These are phyloP conservation scores for Sebastes cheni DNA, from an alignment of 2,797 vertebrate species.

Conservation along the genomic window DNA sequence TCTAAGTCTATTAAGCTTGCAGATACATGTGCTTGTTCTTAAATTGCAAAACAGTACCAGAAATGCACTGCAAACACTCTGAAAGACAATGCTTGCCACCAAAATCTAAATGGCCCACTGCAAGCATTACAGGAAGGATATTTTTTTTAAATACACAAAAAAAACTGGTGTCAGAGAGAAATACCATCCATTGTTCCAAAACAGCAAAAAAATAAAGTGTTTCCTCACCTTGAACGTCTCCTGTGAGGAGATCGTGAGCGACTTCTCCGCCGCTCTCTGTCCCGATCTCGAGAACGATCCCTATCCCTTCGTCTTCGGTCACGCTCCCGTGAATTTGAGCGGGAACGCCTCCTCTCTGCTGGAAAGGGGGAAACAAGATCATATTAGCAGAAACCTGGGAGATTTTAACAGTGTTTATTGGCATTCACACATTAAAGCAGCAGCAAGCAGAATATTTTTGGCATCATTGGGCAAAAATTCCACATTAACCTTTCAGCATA, in stretches of 20 bases:
- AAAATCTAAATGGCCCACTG: not conserved
- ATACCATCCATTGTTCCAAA: not conserved
- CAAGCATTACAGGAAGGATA: not conserved
- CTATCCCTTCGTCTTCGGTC: conserved; percentile 88
- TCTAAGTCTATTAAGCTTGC: not conserved
- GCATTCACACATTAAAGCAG: not conserved
- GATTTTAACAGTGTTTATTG: not conserved
- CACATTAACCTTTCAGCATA: too few relatives aligned
- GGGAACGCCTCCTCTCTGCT: conserved; percentile 90
- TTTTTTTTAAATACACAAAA: not conserved
- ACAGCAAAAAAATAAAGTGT: too few relatives aligned
- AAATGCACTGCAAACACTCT: not conserved
- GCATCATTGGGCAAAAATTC: too few relatives aligned
- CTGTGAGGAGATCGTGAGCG: conserved; percentile 91
- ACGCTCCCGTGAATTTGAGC: conserved; percentile 89
- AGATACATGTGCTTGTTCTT: not conserved
- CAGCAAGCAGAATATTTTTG: too few relatives aligned
- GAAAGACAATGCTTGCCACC: not conserved
- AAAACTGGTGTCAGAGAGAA: not conserved
- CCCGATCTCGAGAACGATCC: conserved; percentile 89
- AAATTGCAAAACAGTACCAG: not conserved
- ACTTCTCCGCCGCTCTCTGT: conserved; percentile 86
- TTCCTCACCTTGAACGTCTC: conserved; percentile 88
- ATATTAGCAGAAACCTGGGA: not conserved
- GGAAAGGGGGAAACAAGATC: not conserved